These are phyloP conservation scores for Noturus placidus DNA, from an alignment of 2,113 vertebrate genomes.

Conservation along the genomic window DNA sequence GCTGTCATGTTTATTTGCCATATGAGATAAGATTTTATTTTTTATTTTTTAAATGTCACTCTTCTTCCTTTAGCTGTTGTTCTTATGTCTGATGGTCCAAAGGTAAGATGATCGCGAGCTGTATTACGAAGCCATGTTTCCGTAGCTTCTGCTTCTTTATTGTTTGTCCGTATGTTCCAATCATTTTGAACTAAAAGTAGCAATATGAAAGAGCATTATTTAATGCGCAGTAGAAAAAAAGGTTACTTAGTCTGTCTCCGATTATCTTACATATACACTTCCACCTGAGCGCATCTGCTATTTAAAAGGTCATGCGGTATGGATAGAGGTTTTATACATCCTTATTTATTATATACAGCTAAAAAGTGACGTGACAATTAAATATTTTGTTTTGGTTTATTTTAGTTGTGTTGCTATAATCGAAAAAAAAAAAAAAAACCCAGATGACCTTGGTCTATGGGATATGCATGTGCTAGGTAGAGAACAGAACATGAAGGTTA, in stretches of 20 bases:
- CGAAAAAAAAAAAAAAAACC: neutral
- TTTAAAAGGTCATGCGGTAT: neutral
- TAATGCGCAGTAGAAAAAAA: neutral
- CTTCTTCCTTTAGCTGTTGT: neutral
- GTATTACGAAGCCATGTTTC: neutral
- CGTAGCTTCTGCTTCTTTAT: neutral
- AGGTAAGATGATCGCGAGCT: neutral
- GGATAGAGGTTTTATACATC: neutral
- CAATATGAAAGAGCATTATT: neutral
- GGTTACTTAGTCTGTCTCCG: neutral
- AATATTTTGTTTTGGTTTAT: neutral
- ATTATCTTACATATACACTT: neutral
- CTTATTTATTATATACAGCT: neutral
- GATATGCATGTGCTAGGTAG: neutral
- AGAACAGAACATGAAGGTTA: neutral
- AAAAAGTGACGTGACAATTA: neutral
- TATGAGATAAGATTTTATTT: neutral
- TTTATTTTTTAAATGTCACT: neutral
- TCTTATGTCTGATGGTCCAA: neutral
- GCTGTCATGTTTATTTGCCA: neutral
- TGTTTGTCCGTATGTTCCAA: neutral
- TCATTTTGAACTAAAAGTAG: neutral
- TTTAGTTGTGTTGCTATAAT: neutral
- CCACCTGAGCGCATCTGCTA: too few species aligned
- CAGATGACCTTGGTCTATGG: neutral